Conservation (phyloP, 2,888 invertebrate genomes). For the Tinea pellionella region DNA sequence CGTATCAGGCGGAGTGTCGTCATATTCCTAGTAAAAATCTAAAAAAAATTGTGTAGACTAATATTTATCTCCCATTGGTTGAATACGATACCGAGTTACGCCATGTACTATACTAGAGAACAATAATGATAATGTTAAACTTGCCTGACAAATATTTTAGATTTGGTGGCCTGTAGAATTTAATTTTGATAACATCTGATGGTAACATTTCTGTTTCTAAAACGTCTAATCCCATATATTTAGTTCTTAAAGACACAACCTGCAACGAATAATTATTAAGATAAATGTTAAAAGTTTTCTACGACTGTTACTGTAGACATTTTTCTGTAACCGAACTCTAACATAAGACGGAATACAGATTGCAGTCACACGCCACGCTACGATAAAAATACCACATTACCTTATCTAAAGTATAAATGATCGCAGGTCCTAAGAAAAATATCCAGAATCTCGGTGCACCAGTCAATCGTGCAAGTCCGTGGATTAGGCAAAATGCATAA, state of each 20-base stretch:
- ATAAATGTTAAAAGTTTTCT: too few relatives aligned
- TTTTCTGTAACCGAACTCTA: too few relatives aligned
- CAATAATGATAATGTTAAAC: background rate
- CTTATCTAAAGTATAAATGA: constrained; percentile 91
- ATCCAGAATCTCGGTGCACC: constrained; percentile 95
- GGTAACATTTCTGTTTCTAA: constrained; percentile 93
- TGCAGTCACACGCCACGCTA: too few relatives aligned
- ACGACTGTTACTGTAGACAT: too few relatives aligned
- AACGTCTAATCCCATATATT: constrained; percentile 92
- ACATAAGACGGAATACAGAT: too few relatives aligned
- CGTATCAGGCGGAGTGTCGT: too few relatives aligned
- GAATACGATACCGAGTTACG: background rate
- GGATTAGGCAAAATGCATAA: constrained; percentile 87
- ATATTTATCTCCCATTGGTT: background rate
- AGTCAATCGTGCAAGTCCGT: constrained; percentile 90
- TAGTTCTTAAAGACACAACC: constrained; percentile 90
- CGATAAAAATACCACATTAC: constrained; percentile 41
- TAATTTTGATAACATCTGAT: constrained; percentile 93
- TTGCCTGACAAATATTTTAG: constrained; percentile 86
- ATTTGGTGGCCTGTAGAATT: constrained; percentile 95
- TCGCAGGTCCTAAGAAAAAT: constrained; percentile 91
- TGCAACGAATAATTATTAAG: constrained; percentile 27
- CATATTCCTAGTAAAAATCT: too few relatives aligned
- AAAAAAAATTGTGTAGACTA: too few relatives aligned
- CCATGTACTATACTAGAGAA: background rate